These are phyloP conservation scores for Smithornis capensis DNA, from an alignment of 2,113 vertebrate species.

Conservation along the genomic window DNA sequence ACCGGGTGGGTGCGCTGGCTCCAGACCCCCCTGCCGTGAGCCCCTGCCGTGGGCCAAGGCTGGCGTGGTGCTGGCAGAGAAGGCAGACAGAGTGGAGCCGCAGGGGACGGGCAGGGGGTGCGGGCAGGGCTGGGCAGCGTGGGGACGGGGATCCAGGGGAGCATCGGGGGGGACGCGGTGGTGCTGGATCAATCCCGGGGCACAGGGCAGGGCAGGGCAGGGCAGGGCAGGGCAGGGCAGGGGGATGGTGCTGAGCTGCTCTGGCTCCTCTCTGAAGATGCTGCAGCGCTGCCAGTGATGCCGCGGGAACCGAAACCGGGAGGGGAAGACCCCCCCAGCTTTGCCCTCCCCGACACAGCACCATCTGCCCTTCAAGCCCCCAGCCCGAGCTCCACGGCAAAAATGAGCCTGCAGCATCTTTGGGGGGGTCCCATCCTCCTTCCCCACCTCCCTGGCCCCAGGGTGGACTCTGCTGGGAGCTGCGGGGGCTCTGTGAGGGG, in stretches of 20 bases:
- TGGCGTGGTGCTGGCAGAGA: background rate
- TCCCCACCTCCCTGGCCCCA: background rate
- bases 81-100: background rate
- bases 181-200: accelerated
- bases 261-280: background rate
- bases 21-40: background rate
- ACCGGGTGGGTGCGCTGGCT: background rate
- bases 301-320: background rate
- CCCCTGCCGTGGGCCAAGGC: background rate
- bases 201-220: background rate
- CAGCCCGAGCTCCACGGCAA: background rate
- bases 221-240: too few species aligned
- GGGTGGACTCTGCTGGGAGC: background rate
- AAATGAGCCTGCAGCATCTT: background rate
- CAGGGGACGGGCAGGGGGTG: background rate
- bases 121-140: accelerated
- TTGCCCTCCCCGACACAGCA: background rate
- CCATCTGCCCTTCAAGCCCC: accelerated
- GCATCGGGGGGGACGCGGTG: accelerated
- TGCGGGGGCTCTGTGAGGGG: background rate
- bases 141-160: background rate
- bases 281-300: background rate
- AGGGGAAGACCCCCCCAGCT: background rate
- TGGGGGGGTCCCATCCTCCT: background rate
- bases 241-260: background rate